phyloP scores from a whole-genome alignment of 2,797 vertebrate species.

The Aplochiton taeniatus region DNA sequence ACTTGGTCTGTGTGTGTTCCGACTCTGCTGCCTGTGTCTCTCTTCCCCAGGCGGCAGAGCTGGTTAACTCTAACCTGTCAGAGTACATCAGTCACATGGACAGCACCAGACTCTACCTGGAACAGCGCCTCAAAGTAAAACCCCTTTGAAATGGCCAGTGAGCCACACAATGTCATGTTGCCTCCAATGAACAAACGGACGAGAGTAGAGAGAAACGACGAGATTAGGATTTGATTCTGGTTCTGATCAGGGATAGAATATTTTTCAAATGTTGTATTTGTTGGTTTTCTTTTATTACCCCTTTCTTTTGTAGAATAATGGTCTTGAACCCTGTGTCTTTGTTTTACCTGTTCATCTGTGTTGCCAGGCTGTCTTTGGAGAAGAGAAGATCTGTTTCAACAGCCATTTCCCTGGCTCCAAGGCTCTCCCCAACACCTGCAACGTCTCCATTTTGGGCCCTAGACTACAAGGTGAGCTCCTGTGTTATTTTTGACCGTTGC shows the following conservation, averaged over 20 bases:
- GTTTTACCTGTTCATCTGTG: background rate
- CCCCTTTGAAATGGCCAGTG: background rate
- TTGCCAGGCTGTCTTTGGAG: constrained; percentile 80
- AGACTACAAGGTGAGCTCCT: constrained; percentile 80
- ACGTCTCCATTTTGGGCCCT: constrained; percentile 86
- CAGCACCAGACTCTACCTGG: constrained; percentile 82
- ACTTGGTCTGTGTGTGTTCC: too few species aligned
- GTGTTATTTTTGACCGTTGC: background rate
- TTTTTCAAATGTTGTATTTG: too few species aligned
- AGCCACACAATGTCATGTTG: too few species aligned
- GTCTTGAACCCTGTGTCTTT: too few species aligned
- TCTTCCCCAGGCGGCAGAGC: constrained; percentile 84
- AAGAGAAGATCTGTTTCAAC: constrained; percentile 82
- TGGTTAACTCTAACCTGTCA: constrained; percentile 82
- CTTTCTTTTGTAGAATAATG: too few species aligned
- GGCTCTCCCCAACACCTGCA: constrained; percentile 91
- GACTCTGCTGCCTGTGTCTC: constrained; percentile 24
- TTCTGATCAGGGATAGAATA: too few species aligned
- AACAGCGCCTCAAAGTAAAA: constrained; percentile 81
- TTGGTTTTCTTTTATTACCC: too few species aligned
- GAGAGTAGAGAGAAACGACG: too few species aligned
- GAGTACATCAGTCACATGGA: constrained; percentile 83
- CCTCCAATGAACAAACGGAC: too few species aligned
- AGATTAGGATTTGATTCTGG: too few species aligned
- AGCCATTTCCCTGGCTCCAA: constrained; percentile 79